Evolutionary conservation across 1,140 invertebrate species (phyloP), one percentile per base, ranked within the genome.

Genomic region (Chironomus striatipennis): DNA sequence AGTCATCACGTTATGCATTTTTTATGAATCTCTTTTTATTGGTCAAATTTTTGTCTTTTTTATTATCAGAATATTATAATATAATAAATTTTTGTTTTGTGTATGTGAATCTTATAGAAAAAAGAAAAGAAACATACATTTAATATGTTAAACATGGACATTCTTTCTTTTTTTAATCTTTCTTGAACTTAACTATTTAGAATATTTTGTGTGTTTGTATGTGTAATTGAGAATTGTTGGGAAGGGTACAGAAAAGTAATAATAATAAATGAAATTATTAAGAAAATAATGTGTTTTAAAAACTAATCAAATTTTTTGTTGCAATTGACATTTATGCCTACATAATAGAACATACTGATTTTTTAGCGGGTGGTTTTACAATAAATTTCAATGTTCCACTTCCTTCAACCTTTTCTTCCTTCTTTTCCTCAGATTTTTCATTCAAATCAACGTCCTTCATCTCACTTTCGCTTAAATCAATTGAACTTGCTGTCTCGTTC

Each of bases 391-490:
- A n/a, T 1, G n/a, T 12, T 57, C 47, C n/a, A 10, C 9, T 57
- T 2, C 18, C 65, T 7, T 70, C 17, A 18, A 18, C 20, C 0
- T 20, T 70, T 8, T 17, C 18, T 20, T 20, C 65, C 2, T 20
- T 21, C 2, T 17, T 8, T 10, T 20, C 17, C 4, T 70, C 20
- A 21, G 65, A 70, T 70, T 70, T 70, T 18, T 70, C 65, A 10
- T 70, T 70, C 65, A 70, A 70, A 20, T 70, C 65, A 70, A 70
- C 18, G n/a, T 70, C 65, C 18, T 70, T 70, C 10, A 70, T 8
- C 5, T 70, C 17, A 1, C 9, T 17, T 3, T 18, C 65, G 6
- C 64, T 67, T 8, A 7, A 7, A 8, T 70, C 65, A 7, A 70
- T 20, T 0, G n/a, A n/a, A 12, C 18, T 10, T 0, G n/a, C 65